These are phyloP conservation scores for Chloropsis cyanopogon DNA, from an alignment of 2,113 vertebrate genomes.

Conservation along the genomic window DNA sequence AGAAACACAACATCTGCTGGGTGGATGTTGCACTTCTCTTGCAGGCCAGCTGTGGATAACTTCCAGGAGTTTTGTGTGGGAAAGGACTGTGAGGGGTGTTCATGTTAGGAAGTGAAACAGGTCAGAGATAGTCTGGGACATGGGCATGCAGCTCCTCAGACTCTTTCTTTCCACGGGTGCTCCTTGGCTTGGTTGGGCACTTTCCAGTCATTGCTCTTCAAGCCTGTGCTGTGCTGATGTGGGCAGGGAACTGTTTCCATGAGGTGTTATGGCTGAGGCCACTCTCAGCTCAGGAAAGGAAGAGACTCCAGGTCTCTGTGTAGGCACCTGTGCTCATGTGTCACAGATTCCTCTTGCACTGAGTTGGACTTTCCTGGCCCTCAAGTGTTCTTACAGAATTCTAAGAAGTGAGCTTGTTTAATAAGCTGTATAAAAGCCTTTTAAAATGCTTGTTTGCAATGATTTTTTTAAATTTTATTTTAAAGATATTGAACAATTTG, in stretches of 20 bases:
- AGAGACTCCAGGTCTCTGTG: neutral
- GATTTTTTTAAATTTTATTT: neutral
- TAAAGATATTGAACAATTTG: slow-evolving; percentile 89
- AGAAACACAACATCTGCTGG: neutral
- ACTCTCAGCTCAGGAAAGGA: neutral
- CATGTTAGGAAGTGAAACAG: neutral
- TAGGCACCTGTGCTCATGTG: neutral
- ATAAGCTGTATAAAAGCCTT: neutral
- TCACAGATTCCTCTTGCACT: neutral
- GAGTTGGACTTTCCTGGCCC: neutral
- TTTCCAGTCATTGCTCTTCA: rapidly evolving
- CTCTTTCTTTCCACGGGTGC: rapidly evolving
- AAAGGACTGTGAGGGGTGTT: neutral
- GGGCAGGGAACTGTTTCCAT: neutral
- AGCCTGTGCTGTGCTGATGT: rapidly evolving
- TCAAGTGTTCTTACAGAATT: neutral
- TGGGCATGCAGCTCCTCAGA: neutral
- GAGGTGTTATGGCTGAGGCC: neutral
- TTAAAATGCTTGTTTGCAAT: neutral
- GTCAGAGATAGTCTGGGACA: neutral
- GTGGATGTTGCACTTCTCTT: neutral
- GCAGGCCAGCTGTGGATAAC: neutral
- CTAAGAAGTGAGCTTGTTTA: neutral
- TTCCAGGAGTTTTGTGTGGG: neutral
- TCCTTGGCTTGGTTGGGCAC: neutral